These are phyloP conservation scores for Lithophane ornitopus DNA, from an alignment of 2,888 invertebrate genomes.

Conservation along the genomic window DNA sequence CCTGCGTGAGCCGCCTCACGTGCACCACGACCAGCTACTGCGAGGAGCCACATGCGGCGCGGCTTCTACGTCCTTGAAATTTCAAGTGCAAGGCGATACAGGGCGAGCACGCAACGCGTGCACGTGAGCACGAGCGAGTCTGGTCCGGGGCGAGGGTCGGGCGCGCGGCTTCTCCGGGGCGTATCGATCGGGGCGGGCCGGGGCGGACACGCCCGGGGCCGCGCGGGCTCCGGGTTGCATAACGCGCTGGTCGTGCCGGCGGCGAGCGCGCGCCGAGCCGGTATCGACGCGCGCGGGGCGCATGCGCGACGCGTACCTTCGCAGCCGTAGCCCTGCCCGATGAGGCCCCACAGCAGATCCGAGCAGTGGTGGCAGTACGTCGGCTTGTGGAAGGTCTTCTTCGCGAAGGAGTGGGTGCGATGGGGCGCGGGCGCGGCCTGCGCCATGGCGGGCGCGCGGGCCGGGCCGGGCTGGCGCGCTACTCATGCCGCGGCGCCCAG, in stretches of 20 bases:
- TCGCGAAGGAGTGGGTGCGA: slow-evolving; percentile 98
- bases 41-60: slow-evolving; percentile 48
- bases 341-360: slow-evolving; percentile 99
- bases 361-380: slow-evolving; percentile 99
- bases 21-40: slow-evolving; percentile 38
- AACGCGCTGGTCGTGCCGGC: slow-evolving; percentile 85
- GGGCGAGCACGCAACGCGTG: slow-evolving; percentile 64
- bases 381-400: slow-evolving; percentile 99
- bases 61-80: slow-evolving; percentile 71
- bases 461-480: slow-evolving; percentile 89
- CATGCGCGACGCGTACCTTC: slow-evolving; percentile 95
- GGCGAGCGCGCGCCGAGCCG: slow-evolving; percentile 79
- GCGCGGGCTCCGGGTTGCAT: slow-evolving; percentile 82
- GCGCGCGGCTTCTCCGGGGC: slow-evolving; percentile 54
- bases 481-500: slow-evolving; percentile 90
- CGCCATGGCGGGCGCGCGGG: slow-evolving; percentile 90
- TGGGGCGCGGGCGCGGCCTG: slow-evolving; percentile 92
- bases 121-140: slow-evolving; percentile 59
- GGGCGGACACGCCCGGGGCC: slow-evolving; percentile 87
- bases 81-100: slow-evolving; percentile 74
- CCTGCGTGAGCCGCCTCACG: slow-evolving; percentile 41
- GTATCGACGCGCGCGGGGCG: slow-evolving; percentile 87
- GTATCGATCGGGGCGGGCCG: slow-evolving; percentile 62
- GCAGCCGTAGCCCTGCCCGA: slow-evolving; percentile 99
- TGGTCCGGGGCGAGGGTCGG: slow-evolving; percentile 52